Evolutionary conservation across 1,140 invertebrate species (phyloP).

Genomic region (Trachymyrmex septentrionalis): DNA sequence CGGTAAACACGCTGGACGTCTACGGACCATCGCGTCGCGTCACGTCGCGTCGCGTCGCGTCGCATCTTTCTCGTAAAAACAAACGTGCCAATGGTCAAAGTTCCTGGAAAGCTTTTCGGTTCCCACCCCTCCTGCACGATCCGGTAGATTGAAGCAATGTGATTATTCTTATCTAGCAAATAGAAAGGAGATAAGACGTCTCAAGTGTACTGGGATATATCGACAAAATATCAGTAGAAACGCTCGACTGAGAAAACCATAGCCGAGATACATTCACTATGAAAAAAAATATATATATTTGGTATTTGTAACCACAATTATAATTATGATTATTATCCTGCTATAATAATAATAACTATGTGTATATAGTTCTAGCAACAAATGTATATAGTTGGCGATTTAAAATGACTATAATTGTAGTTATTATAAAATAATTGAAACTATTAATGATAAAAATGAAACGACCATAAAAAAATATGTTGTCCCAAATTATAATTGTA

Average conservation of each 20-base stretch:
- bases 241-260: neutral
- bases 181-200: constrained; percentile 11
- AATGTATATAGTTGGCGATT: no score
- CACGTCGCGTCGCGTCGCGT: constrained; percentile 13
- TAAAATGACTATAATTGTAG: no score
- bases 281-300: no score
- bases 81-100: neutral
- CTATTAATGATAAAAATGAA: no score
- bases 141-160: neutral
- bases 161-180: constrained; percentile 28
- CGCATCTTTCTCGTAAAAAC: constrained; percentile 12
- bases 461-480: no score
- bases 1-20: constrained; percentile 3
- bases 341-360: no score
- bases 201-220: neutral
- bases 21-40: neutral
- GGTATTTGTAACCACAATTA: no score
- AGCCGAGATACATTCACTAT: neutral
- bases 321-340: no score
- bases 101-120: neutral
- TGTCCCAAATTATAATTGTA: no score
- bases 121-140: no score
- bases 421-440: no score
- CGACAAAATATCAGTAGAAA: neutral
- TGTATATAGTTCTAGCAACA: no score